Conservation (phyloP, 2,888 invertebrate genomes). For the Troglohyphantes excavatus region DNA sequence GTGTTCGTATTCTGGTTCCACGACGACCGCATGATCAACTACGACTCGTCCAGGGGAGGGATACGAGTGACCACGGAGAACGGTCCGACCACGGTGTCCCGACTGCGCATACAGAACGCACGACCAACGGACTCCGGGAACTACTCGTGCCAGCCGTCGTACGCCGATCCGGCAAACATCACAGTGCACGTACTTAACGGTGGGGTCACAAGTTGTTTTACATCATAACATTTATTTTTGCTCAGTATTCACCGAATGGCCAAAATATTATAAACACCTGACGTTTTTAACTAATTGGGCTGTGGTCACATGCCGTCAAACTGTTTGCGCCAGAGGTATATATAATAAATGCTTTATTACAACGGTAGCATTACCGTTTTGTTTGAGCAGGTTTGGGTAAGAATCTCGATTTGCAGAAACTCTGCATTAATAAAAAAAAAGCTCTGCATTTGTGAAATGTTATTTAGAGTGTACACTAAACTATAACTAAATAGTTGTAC, state of each 20-base stretch:
- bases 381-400: no score
- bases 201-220: constrained; percentile 17
- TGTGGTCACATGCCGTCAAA: no score
- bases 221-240: neutral
- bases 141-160: constrained; percentile 79
- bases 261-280: no score
- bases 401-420: no score
- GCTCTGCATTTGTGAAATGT: no score
- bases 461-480: no score
- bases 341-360: no score
- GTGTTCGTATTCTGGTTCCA: constrained; percentile 98
- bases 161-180: constrained; percentile 78
- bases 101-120: constrained; percentile 91
- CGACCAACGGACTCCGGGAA: constrained; percentile 93
- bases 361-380: no score
- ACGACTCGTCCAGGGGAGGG: constrained; percentile 88
- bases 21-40: constrained; percentile 96
- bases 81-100: constrained; percentile 91
- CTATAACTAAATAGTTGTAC: no score
- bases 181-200: constrained; percentile 79
- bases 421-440: no score
- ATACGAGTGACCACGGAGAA: constrained; percentile 93
- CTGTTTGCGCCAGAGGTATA: no score
- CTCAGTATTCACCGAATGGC: neutral
- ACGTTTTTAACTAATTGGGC: no score